Evolutionary conservation across 2,888 invertebrate genomes (phyloP).

Genomic region (Oligia fasciuncula): DNA sequence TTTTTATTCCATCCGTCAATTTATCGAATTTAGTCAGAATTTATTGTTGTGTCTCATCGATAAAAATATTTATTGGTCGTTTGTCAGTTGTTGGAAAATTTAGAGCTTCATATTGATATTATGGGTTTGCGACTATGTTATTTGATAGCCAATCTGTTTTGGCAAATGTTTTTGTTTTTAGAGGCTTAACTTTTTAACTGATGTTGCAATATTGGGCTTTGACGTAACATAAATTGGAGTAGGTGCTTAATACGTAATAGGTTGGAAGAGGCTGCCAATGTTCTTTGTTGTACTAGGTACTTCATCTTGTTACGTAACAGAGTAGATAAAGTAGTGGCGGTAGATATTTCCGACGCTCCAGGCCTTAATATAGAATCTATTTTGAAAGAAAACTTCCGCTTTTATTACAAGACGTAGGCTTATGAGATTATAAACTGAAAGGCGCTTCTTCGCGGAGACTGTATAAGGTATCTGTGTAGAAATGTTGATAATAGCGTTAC

Average conservation of each 20-base stretch:
- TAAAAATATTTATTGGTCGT: conserved; percentile 71
- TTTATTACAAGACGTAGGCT: conserved; percentile 40
- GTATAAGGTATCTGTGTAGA: conserved; percentile 4
- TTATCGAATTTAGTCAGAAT: conserved; percentile 71
- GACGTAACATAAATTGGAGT: conserved; percentile 40
- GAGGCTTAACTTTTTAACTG: conserved; percentile 30
- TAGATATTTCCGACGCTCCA: conserved; percentile 28
- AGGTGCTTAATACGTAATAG: conserved; percentile 36
- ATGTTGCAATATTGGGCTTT: conserved; percentile 15
- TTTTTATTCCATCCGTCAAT: conserved; percentile 69
- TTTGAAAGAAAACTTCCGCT: conserved; percentile 40
- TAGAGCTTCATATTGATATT: conserved; percentile 63
- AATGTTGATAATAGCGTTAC: conserved; percentile 4
- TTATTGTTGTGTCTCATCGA: conserved; percentile 70
- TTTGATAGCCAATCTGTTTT: conserved; percentile 59
- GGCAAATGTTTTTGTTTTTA: conserved; percentile 43
- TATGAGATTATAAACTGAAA: conserved; percentile 47
- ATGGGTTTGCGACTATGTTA: conserved; percentile 47
- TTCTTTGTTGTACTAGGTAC: conserved; percentile 22
- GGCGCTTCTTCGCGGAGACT: conserved; percentile 16
- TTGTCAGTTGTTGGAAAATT: conserved; percentile 67
- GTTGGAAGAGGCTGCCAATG: conserved; percentile 4
- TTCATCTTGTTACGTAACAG: conserved; percentile 41
- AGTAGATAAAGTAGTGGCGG: conserved; percentile 29
- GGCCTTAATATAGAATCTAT: conserved; percentile 34